Percentiles rank a stretch among this genome's conserved stretches.
phyloP scores from a whole-genome alignment of 1,140 invertebrate genomes.

The Drepana arcuata region DNA sequence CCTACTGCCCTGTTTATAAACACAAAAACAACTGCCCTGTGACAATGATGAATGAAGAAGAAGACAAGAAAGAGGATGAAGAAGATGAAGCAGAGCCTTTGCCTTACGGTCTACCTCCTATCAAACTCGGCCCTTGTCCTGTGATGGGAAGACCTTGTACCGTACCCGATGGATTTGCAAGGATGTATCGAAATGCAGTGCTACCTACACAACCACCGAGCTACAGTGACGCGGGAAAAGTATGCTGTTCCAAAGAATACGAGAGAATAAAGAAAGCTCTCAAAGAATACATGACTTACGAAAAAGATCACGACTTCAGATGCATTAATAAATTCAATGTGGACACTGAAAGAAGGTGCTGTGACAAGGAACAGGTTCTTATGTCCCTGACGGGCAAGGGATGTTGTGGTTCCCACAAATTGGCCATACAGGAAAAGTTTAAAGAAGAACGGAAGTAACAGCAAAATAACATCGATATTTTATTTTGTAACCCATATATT shows the following conservation, averaged over 20 bases:
- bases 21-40: conserved; percentile 59
- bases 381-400: conserved; percentile 38
- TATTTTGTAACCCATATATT: conserved; percentile 59
- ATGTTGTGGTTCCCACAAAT: conserved; percentile 52
- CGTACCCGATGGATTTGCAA: conserved; percentile 56
- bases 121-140: conserved; percentile 56
- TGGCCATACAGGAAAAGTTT: conserved; percentile 49
- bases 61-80: conserved; percentile 49
- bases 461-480: conserved; percentile 37
- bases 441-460: conserved; percentile 26
- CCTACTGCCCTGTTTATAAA: conserved; percentile 52
- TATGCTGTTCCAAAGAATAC: conserved; percentile 60
- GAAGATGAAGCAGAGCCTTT: conserved; percentile 47
- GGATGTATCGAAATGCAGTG: conserved; percentile 56
- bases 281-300: conserved; percentile 48
- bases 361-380: conserved; percentile 49
- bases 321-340: conserved; percentile 56
- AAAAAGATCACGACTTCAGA: conserved; percentile 47
- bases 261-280: conserved; percentile 60
- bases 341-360: conserved; percentile 54
- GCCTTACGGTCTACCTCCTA: conserved; percentile 55
- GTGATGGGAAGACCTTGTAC: conserved; percentile 55
- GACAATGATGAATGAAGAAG: conserved; percentile 41
- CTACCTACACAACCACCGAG: conserved; percentile 39
- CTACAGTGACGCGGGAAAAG: conserved; percentile 54